phyloP scores from a whole-genome alignment of 2,797 vertebrate species.

The Steatocranus sp. region DNA sequence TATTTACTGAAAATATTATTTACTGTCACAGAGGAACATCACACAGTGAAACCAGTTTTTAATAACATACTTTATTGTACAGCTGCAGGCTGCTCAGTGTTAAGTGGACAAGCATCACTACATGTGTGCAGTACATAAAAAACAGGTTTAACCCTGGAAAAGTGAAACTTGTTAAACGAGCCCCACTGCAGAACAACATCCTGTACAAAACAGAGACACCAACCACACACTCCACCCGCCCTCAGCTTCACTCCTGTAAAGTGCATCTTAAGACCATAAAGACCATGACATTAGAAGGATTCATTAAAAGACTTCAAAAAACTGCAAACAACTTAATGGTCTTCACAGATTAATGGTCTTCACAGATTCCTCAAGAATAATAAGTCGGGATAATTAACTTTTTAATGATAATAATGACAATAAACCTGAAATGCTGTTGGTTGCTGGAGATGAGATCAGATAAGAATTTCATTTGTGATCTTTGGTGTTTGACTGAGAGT shows the following conservation, averaged over 20 bases:
- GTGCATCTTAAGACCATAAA: neutral
- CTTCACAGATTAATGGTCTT: accelerated
- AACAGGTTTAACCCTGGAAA: neutral
- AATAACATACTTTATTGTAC: conserved; percentile 1
- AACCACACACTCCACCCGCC: neutral
- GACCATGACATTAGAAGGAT: accelerated
- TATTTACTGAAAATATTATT: neutral
- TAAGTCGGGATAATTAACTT: neutral
- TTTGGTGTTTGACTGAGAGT: neutral
- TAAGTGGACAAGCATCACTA: neutral
- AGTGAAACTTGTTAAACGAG: neutral
- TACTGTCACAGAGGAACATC: neutral
- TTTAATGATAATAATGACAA: neutral
- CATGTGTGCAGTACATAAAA: neutral
- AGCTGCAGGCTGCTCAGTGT: neutral
- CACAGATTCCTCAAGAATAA: neutral
- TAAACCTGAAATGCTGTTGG: neutral
- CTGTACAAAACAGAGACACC: neutral
- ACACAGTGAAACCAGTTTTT: neutral
- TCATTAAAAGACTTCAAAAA: neutral
- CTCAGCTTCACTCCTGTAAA: neutral
- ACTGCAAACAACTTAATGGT: accelerated
- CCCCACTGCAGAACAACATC: neutral
- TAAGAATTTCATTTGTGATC: neutral
- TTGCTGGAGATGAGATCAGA: neutral